Evolutionary conservation across 2,797 vertebrate genomes (phyloP).

Genomic region (Neosalanx taihuensis): DNA sequence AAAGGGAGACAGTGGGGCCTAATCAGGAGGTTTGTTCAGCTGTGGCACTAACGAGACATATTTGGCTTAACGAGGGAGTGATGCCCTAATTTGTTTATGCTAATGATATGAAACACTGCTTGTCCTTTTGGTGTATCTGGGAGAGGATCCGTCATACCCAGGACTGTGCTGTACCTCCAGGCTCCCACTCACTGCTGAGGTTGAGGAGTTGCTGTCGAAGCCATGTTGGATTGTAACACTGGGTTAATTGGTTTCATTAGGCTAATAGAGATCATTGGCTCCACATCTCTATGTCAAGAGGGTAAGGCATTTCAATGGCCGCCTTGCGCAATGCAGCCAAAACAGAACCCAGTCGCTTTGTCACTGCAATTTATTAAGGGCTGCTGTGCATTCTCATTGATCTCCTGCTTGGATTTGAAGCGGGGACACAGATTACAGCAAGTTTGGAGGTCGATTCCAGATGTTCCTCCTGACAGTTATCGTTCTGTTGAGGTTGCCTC

Average conservation of each 20-base stretch:
- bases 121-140: slow-evolving; percentile 72
- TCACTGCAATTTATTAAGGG: neutral
- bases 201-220: slow-evolving; percentile 49
- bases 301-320: slow-evolving; percentile 35
- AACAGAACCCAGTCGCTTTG: neutral
- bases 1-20: slow-evolving; percentile 67
- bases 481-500: too few relatives aligned
- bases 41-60: slow-evolving; percentile 75
- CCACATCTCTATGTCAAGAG: slow-evolving; percentile 53
- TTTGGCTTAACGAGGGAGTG: slow-evolving; percentile 76
- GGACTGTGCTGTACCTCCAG: slow-evolving; percentile 60
- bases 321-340: slow-evolving; percentile 5
- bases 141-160: slow-evolving; percentile 65
- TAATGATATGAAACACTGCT: slow-evolving; percentile 79
- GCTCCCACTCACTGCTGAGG: slow-evolving; percentile 48
- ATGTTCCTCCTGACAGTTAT: neutral
- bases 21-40: slow-evolving; percentile 78
- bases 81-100: slow-evolving; percentile 82
- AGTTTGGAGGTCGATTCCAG: neutral
- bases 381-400: neutral
- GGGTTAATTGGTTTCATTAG: slow-evolving; percentile 71
- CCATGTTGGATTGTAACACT: slow-evolving; percentile 57
- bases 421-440: neutral
- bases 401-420: neutral
- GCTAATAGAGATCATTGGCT: slow-evolving; percentile 61